These are phyloP conservation scores for Dallia pectoralis DNA, from an alignment of 2,797 vertebrate species.

Conservation along the genomic window DNA sequence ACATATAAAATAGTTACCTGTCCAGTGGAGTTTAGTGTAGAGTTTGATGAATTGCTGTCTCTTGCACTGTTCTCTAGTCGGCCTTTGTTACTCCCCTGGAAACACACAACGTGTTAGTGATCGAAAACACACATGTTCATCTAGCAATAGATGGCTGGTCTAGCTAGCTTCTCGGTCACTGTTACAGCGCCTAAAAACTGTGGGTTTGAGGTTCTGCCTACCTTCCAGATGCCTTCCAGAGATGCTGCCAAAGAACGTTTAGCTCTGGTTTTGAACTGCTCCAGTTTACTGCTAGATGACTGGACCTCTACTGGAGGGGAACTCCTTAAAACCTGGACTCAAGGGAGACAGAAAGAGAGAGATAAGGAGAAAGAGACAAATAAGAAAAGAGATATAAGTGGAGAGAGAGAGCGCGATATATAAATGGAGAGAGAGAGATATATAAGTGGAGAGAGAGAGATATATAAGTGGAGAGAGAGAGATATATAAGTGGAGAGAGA, in stretches of 20 bases:
- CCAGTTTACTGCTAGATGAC: slow-evolving; percentile 80
- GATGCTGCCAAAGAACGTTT: slow-evolving; percentile 92
- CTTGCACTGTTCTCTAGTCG: slow-evolving; percentile 74
- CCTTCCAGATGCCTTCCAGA: slow-evolving; percentile 87
- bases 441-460: background rate
- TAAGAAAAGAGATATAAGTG: background rate
- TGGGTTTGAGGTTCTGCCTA: no score
- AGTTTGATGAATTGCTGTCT: slow-evolving; percentile 71
- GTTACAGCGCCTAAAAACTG: no score
- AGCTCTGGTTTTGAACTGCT: slow-evolving; percentile 88
- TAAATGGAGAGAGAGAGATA: background rate
- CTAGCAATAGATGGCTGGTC: no score
- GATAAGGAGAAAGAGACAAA: background rate
- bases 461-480: background rate
- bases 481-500: background rate
- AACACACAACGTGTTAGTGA: slow-evolving; percentile 27
- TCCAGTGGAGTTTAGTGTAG: slow-evolving; percentile 67
- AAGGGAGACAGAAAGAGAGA: background rate
- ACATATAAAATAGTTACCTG: slow-evolving; percentile 49
- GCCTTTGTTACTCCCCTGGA: slow-evolving; percentile 83
- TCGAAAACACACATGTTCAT: background rate
- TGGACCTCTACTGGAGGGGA: slow-evolving; percentile 61
- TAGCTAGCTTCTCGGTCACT: no score
- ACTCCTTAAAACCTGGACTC: slow-evolving; percentile 50
- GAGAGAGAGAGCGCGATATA: background rate